phyloP scores from a whole-genome alignment of 2,797 vertebrate genomes.

The Micrastur ruficollis region DNA sequence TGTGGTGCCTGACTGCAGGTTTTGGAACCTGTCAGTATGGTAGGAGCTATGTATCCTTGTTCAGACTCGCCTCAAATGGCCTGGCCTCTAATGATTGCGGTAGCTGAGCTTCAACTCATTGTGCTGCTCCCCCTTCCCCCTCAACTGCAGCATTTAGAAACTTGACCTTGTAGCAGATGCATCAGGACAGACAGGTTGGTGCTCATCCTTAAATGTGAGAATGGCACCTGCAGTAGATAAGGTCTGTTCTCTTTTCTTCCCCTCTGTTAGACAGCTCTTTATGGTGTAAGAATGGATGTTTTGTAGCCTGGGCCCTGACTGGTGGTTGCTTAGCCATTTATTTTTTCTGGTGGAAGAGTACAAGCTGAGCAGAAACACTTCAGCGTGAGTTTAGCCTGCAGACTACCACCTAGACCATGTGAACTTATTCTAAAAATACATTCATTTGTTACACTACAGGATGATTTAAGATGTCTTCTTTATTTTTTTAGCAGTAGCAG shows the following conservation, averaged over 20 bases:
- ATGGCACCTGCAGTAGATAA: not conserved
- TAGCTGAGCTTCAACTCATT: not conserved
- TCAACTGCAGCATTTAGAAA: not conserved
- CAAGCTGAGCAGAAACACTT: not conserved
- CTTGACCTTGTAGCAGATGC: not conserved
- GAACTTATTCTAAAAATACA: not conserved
- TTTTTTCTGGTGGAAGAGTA: not conserved
- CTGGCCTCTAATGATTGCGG: not conserved
- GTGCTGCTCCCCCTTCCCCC: not conserved
- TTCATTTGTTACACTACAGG: not conserved
- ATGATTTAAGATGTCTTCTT: not conserved
- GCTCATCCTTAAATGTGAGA: not conserved
- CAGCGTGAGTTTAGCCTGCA: not conserved
- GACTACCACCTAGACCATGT: not conserved
- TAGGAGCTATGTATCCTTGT: not conserved
- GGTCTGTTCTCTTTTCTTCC: not conserved
- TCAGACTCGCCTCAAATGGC: not conserved
- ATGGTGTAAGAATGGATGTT: not conserved
- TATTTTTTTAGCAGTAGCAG: conserved; percentile 12
- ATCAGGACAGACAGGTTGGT: not conserved
- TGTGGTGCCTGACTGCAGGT: not conserved
- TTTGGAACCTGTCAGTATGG: not conserved
- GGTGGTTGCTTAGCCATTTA: not conserved
- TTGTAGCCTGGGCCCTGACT: not conserved
- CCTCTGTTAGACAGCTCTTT: not conserved